Evolutionary conservation across 2,113 vertebrate genomes (phyloP), one percentile per base, ranked within the genome.

Genomic region (Gallinago undulata): DNA sequence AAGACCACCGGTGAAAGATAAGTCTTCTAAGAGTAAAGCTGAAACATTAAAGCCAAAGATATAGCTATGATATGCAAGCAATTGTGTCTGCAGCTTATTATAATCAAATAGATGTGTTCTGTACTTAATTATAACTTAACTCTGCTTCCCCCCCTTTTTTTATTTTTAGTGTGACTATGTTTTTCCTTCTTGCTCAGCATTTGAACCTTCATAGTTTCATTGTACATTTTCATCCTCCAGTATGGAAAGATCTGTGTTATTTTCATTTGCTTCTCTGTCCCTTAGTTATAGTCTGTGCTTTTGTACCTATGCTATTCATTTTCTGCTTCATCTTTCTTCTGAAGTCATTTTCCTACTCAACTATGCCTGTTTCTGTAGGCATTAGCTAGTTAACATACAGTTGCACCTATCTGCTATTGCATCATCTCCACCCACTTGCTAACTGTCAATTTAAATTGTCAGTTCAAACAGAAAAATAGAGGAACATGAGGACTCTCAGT

Each of bases 81-180:
- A 2, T 83, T 89, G 45, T 82, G 59, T 24, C 30, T 93, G 51
- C 51, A 88, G 48, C 30, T 92, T 70, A 48, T 37, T 83, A 7
- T 41, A 83, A 51, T 77, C n/a, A 43, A 86, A 83, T 35, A 66
- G 27, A n/a, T 43, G 28, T 80, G 30, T 73, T 83, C 87, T 95
- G 55, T 67, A 39, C 30, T 83, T 87, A 50, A 76, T 83, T 83
- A 23, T 63, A 51, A 79, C 48, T 68, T 85, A 76, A 6, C 8
- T 18, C 16, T 35, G 5, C 8, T 31, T 1, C 3, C 21, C 3
- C 21, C 1, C 17, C 1, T 3, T 3, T 18, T 47, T 72, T 37
- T 31, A 53, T 78, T 90, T 95, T 76, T 45, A 57, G 7, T 9
- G 22, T 87, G 60, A 24, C 81, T 94, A 1, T 77, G 9, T 68